These are phyloP conservation scores for Campylorhamphus procurvoides DNA, from an alignment of 2,113 vertebrate species.

Conservation along the genomic window DNA sequence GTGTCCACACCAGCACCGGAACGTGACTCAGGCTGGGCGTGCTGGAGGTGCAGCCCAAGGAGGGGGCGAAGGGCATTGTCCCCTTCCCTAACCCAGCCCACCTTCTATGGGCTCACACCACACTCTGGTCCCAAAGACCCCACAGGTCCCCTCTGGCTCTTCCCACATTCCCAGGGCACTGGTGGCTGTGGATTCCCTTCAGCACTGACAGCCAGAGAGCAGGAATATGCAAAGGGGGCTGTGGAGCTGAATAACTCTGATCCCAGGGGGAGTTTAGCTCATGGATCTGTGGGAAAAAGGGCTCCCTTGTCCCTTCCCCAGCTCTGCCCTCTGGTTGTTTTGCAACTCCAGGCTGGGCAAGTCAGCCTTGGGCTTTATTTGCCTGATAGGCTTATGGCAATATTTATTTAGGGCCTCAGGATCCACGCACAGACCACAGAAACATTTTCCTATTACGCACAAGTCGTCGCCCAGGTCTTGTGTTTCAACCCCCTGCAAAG, in stretches of 20 bases:
- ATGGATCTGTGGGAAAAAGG: neutral
- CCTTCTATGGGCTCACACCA: accelerated
- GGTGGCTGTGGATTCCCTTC: neutral
- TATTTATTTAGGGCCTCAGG: neutral
- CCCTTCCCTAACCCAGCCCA: neutral
- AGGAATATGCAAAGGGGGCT: accelerated
- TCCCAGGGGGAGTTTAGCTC: neutral
- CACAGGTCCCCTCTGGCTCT: neutral
- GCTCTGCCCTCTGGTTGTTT: neutral
- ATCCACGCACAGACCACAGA: neutral
- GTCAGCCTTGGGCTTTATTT: neutral
- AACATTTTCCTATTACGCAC: neutral
- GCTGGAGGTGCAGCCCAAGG: neutral
- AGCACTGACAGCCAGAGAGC: accelerated
- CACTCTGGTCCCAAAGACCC: accelerated
- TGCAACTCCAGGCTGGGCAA: neutral
- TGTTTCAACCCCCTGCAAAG: neutral
- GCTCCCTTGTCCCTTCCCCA: neutral
- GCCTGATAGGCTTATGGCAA: neutral
- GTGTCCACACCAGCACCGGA: neutral
- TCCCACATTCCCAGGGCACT: accelerated
- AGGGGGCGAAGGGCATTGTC: neutral
- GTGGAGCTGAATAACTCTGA: accelerated
- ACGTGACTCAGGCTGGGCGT: neutral
- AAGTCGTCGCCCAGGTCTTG: neutral